Percentiles rank a stretch among this genome's conserved stretches.
phyloP scores from a whole-genome alignment of 2,113 vertebrate species.

The Promerops cafer region DNA sequence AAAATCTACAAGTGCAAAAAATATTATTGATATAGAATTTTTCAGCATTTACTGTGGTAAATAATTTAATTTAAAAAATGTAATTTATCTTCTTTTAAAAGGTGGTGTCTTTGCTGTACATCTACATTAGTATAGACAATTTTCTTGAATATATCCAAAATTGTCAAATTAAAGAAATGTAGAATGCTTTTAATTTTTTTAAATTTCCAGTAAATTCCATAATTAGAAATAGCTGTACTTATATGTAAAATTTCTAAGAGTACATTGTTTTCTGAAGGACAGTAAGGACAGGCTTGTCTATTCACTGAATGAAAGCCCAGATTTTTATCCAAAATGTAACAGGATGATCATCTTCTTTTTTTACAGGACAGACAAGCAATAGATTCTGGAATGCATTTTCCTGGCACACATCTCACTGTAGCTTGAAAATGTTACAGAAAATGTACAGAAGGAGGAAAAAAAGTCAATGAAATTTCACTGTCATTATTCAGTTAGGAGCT shows the following conservation, averaged over 20 bases:
- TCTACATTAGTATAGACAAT: background rate
- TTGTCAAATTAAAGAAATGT: background rate
- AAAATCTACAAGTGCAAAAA: background rate
- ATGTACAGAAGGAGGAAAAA: background rate
- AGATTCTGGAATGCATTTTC: background rate
- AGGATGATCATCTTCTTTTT: background rate
- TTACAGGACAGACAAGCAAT: slow-evolving; percentile 2
- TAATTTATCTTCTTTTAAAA: background rate
- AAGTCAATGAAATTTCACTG: background rate
- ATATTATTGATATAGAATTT: background rate
- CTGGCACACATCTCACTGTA: background rate
- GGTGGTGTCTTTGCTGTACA: background rate
- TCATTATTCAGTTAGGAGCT: background rate
- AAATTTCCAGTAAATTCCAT: background rate
- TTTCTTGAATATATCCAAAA: background rate
- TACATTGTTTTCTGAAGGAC: background rate
- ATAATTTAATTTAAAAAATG: background rate
- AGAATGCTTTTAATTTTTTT: background rate
- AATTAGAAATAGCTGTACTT: background rate
- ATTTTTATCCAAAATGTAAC: slow-evolving; percentile 12
- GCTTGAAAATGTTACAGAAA: background rate
- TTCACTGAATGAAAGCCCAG: background rate
- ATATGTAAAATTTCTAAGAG: background rate
- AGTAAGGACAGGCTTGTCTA: background rate
- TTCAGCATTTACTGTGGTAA: background rate